Conservation (phyloP, 92 coral and sea anemone genomes). For the Parazoanthus darwini region DNA sequence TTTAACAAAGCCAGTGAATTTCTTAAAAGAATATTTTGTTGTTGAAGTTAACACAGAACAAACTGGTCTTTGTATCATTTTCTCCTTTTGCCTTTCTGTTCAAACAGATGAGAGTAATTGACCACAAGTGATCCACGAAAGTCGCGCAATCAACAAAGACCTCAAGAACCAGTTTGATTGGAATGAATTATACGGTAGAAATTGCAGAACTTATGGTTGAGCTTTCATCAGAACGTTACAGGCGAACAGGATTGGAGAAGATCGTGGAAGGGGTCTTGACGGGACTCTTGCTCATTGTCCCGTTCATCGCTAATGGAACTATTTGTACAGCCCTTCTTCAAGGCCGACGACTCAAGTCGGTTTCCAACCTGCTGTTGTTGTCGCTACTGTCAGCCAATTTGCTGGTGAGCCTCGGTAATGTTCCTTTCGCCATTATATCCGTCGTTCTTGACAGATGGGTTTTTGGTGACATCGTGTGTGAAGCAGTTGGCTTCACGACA, state of each 20-base stretch:
- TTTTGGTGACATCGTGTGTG: conserved; percentile 76
- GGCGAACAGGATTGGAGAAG: conserved; percentile 54
- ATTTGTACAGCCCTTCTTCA: conserved; percentile 65
- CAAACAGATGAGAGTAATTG: neutral
- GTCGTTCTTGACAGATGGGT: conserved; percentile 82
- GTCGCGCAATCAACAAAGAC: neutral
- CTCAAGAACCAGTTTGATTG: neutral
- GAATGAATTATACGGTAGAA: conserved; percentile 31
- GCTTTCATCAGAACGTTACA: conserved; percentile 1
- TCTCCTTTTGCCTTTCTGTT: neutral
- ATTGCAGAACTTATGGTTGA: neutral
- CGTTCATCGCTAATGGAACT: conserved; percentile 74
- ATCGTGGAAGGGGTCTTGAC: conserved; percentile 60
- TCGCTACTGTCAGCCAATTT: conserved; percentile 70
- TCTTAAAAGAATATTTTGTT: neutral
- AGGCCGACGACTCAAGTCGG: conserved; percentile 65
- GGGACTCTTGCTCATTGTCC: conserved; percentile 57
- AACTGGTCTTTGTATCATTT: neutral
- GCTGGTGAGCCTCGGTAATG: conserved; percentile 51
- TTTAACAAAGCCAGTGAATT: too few relatives aligned
- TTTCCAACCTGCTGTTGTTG: conserved; percentile 64
- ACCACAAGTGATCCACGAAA: neutral
- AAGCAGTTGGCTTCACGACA: conserved; percentile 67
- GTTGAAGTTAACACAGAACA: neutral
- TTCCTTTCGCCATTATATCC: conserved; percentile 75